Conservation (phyloP, 2,797 vertebrate species). For the Coluber constrictor region DNA sequence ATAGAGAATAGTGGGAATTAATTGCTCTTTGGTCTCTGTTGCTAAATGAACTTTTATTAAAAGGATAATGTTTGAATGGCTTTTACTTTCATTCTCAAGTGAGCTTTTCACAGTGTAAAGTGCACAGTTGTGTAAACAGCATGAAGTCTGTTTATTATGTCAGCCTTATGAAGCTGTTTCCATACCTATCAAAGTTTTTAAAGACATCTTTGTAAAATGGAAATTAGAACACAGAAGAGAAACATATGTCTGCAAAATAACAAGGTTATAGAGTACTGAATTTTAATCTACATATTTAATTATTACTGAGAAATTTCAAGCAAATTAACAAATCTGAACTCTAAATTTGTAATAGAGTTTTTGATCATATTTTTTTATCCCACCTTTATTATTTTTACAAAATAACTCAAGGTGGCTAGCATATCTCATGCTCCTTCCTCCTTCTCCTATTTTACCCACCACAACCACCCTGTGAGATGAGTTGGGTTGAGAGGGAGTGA, state of each 20-base stretch:
- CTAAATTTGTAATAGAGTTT: neutral
- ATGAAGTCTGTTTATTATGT: neutral
- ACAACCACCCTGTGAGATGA: no score
- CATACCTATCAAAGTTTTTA: neutral
- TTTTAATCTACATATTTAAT: neutral
- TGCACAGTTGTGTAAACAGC: neutral
- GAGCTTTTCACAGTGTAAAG: neutral
- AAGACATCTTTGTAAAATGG: neutral
- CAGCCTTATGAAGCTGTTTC: neutral
- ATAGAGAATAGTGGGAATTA: neutral
- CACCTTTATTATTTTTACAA: no score
- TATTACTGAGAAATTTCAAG: neutral
- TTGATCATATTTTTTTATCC: neutral
- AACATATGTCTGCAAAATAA: neutral
- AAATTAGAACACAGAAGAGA: neutral
- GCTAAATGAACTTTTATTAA: neutral
- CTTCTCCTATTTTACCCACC: no score
- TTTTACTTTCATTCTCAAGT: neutral
- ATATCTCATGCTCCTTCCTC: no score
- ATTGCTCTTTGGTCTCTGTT: neutral
- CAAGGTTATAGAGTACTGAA: neutral
- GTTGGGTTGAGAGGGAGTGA: no score
- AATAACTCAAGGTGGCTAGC: no score
- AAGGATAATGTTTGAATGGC: neutral
- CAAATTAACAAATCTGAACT: neutral